These are phyloP conservation scores for Nyctibius bracteatus DNA, from an alignment of 2,113 vertebrate genomes.

Conservation along the genomic window DNA sequence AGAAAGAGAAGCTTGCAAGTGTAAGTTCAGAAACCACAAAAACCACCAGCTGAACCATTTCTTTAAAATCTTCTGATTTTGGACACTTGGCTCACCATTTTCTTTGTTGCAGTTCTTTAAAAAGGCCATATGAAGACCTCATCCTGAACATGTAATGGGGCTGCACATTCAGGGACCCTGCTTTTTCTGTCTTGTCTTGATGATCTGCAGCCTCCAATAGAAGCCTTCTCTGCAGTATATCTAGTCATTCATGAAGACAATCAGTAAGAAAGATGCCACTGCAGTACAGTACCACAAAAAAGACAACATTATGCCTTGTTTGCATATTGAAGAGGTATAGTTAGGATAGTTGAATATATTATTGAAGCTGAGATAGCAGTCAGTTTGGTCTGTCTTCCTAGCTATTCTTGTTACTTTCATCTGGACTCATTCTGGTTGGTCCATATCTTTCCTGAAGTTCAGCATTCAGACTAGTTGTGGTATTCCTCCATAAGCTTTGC, in stretches of 20 bases:
- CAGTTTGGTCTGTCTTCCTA: neutral
- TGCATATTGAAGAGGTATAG: neutral
- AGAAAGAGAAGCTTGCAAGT: neutral
- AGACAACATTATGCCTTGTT: neutral
- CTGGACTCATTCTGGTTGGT: neutral
- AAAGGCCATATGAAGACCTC: neutral
- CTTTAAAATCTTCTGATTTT: neutral
- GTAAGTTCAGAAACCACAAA: neutral
- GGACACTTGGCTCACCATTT: neutral
- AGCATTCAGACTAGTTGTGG: neutral
- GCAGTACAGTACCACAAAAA: neutral
- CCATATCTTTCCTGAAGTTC: neutral
- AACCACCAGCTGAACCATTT: neutral
- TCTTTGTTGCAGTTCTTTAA: neutral
- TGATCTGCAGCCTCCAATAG: neutral
- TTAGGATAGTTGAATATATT: neutral
- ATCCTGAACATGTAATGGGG: neutral
- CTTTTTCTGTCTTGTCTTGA: neutral
- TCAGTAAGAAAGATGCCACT: neutral
- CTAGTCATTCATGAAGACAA: neutral
- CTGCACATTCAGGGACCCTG: neutral
- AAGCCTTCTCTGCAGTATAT: neutral
- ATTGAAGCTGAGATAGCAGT: neutral
- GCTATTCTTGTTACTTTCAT: neutral
- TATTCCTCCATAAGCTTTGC: neutral